Evolutionary conservation across 2,888 invertebrate species (phyloP), one percentile per base, ranked within the genome.

Genomic region (Zeuzera pyrina): DNA sequence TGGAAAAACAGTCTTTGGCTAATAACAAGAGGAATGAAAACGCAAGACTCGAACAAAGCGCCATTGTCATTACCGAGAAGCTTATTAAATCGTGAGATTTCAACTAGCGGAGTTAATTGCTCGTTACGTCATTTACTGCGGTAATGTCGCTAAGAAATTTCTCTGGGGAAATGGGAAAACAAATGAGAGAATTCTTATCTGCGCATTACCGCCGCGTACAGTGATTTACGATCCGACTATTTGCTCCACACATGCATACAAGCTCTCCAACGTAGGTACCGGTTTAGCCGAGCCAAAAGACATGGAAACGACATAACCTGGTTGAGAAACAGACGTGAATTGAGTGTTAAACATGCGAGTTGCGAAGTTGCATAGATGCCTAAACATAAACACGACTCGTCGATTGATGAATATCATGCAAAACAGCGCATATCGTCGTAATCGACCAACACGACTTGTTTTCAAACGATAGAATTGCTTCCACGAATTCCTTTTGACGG

Each of bases 101-200:
- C 44, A 49, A 49, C 43, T 46, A 19, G 6, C 13, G 8, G 12
- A 25, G 12, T 7, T 12, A 25, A 25, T 6, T 25, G 13, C 54
- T 59, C 54, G 64, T 77, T 70, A 62, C 65, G 61, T 72, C 72
- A 73, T 58, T 53, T 52, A 50, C 49, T 52, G 53, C 51, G 56
- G 65, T 73, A 69, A 73, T 71, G 72, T 68, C 73, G 66, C 68
- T 66, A 64, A 72, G 77, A 76, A 71, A 74, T 77, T 73, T 73
- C 73, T 73, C 72, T 49, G 47, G 74, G 69, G 74, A 78, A 77
- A 78, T 77, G 73, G 74, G 66, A 69, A 76, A 77, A 78, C 78
- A 78, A 78, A 78, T 74, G 76, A 76, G 74, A 70, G 73, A 69
- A 71, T 70, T 77, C 66, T 77, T 78, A 77, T 78, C 79, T 76